These are phyloP conservation scores for Trigoniulus corallinus DNA, from an alignment of 1,140 invertebrate genomes.

Conservation along the genomic window DNA sequence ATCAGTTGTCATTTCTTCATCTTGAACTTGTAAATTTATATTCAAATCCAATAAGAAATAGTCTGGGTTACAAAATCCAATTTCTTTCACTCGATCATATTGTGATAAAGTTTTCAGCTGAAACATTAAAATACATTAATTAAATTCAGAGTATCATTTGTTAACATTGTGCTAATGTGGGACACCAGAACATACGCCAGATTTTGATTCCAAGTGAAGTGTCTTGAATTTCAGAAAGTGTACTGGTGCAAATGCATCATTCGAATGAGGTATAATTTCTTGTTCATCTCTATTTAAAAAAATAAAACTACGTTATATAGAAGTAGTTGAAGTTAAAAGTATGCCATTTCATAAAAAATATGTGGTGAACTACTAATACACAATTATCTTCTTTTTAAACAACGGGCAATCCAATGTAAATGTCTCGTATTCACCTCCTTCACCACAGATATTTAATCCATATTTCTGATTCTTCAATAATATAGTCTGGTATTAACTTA, in stretches of 20 bases:
- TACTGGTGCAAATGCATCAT: conserved; percentile 80
- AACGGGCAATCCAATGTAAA: conserved; percentile 93
- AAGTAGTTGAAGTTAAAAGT: too few relatives aligned
- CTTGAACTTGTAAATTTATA: too few relatives aligned
- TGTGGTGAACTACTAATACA: conserved; percentile 43
- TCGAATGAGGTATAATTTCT: conserved; percentile 70
- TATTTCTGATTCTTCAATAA: conserved; percentile 66
- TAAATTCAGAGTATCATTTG: not conserved
- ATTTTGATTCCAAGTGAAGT: conserved; percentile 33
- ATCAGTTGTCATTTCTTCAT: not conserved
- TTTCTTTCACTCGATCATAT: not conserved
- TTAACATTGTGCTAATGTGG: not conserved
- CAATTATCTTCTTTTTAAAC: conserved; percentile 72
- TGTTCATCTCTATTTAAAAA: conserved; percentile 56
- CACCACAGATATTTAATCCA: conserved; percentile 92
- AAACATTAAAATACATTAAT: not conserved
- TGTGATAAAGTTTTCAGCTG: not conserved
- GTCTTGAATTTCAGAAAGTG: conserved; percentile 78
- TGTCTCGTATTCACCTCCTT: conserved; percentile 98
- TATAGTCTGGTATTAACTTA: not conserved
- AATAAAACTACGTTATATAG: conserved; percentile 13
- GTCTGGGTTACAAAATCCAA: not conserved
- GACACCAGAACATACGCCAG: not conserved
- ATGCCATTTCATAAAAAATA: conserved; percentile 14
- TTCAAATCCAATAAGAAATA: not conserved